Evolutionary conservation across 2,797 vertebrate species (phyloP).

Genomic region (Smutsia gigantea): DNA sequence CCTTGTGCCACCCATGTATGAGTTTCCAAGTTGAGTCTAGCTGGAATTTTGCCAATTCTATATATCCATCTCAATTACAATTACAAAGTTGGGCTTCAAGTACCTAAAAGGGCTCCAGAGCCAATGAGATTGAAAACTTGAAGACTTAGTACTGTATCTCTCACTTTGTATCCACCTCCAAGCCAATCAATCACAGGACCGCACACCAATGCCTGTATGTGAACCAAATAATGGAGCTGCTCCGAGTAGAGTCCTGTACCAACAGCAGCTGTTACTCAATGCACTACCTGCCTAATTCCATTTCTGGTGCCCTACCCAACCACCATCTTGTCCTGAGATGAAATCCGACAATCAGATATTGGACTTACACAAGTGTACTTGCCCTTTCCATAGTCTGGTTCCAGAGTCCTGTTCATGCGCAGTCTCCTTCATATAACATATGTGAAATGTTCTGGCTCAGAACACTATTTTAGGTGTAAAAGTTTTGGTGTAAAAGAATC

Average conservation of each 20-base stretch:
- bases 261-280: not conserved
- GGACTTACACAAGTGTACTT: conserved; percentile 76
- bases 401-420: conserved; percentile 74
- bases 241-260: not conserved
- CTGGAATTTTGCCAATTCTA: not conserved
- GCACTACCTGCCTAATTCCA: conserved; percentile 34
- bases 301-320: conserved; percentile 58
- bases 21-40: not conserved
- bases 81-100: not conserved
- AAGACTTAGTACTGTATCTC: not conserved
- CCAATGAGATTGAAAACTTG: conserved; percentile 22
- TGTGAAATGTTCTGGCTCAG: conserved; percentile 79
- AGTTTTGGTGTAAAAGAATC: conserved; percentile 79
- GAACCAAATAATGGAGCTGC: not conserved
- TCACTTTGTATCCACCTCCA: not conserved
- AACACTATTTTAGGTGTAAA: conserved; percentile 80
- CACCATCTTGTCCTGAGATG: conserved; percentile 61
- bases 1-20: not conserved
- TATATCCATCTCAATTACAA: conserved; percentile 20
- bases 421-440: conserved; percentile 79
- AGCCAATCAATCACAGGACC: conserved; percentile 39
- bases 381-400: conserved; percentile 79
- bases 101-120: conserved; percentile 46
- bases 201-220: not conserved
- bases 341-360: conserved; percentile 75